Evolutionary conservation across 2,113 vertebrate genomes (phyloP), one percentile per base, ranked within the genome.

Genomic region (Cynopterus brachyotis): DNA sequence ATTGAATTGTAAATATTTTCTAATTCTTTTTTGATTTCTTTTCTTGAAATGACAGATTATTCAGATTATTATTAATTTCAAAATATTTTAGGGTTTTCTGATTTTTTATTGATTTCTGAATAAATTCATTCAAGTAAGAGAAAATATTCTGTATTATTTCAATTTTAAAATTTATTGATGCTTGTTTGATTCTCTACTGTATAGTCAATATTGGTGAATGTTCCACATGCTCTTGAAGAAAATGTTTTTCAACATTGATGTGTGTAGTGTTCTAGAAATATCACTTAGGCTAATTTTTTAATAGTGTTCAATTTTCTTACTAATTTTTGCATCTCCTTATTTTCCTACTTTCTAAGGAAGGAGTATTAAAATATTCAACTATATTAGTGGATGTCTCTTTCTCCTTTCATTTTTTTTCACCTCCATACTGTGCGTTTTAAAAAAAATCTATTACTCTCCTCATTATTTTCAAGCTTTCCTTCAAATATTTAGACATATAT

Each of bases 1-100:
- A 79, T 24, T 79, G 26, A 79, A 55, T 87, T 81, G 40, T 83
- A 89, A 83, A 78, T 82, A 82, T 69, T 62, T 94, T 86, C 55
- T 76, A 45, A 87, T 47, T 72, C 9, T 73, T 45, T 42, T 35
- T 1, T 73, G 13, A 60, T 75, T 79, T 93, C 26, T 59, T 47
- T 73, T 80, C 75, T 60, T 89, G 9, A 57, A 19, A 9, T 62
- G 8, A 66, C 28, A 30, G 3, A 10, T 93, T 93, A 62, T 67
- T 75, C 37, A 37, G 37, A 72, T 37, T 35, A 17, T 59, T 87
- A n/a, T n/a, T 86, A 81, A 53, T 70, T 93, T 86, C 22, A 75
- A 53, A 81, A 47, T 93, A 62, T 28, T 75, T 35, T 85, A 30
- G 32, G 13, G 13, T 80, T 80, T 92, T 9, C 12, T 86, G 16